Evolutionary conservation across 2,113 vertebrate genomes (phyloP), one percentile per base, ranked within the genome.

Genomic region (Melanerpes aurifrons): DNA sequence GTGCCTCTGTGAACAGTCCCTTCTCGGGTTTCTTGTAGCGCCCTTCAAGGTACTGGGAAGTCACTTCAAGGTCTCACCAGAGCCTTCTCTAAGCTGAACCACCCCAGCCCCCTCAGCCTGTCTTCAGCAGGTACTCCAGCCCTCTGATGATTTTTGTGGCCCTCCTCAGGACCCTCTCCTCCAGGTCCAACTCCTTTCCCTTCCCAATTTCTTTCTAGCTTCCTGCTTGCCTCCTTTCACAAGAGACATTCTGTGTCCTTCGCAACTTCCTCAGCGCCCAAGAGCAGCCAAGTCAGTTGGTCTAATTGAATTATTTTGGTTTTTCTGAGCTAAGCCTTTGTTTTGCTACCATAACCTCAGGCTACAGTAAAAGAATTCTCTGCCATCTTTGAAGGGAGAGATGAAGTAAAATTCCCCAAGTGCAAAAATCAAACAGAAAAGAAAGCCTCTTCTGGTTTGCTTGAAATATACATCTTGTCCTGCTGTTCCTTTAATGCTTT

Each of bases 361-460:
- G 97, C 96, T 95, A 96, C 96, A 98, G 97, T 97, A 98, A 98
- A 98, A 98, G 96, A 98, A 98, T 98, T 98, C 97, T 95, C 97
- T 97, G 96, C 97, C 98, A 96, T 87, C 90, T 99, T 98, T 98
- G 98, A 98, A 98, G 96, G 96, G 94, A 96, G 95, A 98, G 96
- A 98, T 98, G 97, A 98, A 98, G 97, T 97, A 97, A 98, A 98
- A 98, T 95, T 97, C 97, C 97, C 97, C 96, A 98, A 98, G 97
- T 98, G 93, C 95, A 97, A 98, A 98, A 98, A 98, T 98, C 97
- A 98, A 98, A 98, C 96, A 98, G 96, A 98, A 98, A 98, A 98
- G 93, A 98, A 97, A 98, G 86, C 81, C 96, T 97, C 96, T 84
- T 97, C 97, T 96, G 93, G 82, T 98, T 97, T 98, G 96, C 97